Conservation (phyloP, 1,140 invertebrate genomes). For the Trichoplusia ni region DNA sequence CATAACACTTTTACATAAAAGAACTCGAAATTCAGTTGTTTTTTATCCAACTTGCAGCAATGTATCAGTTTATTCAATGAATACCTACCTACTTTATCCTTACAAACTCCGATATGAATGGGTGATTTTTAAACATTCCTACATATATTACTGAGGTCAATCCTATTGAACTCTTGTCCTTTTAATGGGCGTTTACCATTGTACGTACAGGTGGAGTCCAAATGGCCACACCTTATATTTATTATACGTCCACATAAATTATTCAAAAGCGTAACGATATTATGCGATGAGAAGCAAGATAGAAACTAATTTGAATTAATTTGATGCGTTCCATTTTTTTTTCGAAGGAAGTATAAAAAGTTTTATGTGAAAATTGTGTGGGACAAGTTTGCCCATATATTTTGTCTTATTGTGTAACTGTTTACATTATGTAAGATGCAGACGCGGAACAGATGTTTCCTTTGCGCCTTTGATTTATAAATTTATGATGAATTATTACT, state of each 20-base stretch:
- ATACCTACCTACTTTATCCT: background rate
- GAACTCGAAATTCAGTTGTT: too few species aligned
- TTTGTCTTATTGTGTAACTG: conserved; percentile 43
- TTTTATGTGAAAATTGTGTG: conserved; percentile 53
- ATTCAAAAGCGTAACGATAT: conserved; percentile 63
- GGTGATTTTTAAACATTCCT: conserved; percentile 21
- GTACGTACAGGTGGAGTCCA: conserved; percentile 58
- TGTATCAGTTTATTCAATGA: too few species aligned
- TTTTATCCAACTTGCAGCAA: too few species aligned
- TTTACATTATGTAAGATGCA: conserved; percentile 34
- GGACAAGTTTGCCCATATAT: conserved; percentile 43
- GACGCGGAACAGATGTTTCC: conserved; percentile 56
- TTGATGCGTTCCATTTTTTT: conserved; percentile 57
- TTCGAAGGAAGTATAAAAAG: conserved; percentile 59
- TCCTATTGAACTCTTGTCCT: conserved; percentile 29
- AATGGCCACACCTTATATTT: conserved; percentile 62
- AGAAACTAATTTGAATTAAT: conserved; percentile 72
- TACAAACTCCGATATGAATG: conserved; percentile 17
- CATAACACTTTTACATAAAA: too few species aligned
- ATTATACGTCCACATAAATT: conserved; percentile 63
- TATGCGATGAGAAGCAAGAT: conserved; percentile 63
- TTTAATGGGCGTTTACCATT: conserved; percentile 51
- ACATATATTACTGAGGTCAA: conserved; percentile 15
- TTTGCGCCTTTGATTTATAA: conserved; percentile 43
- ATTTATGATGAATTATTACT: conserved; percentile 31